Conservation (phyloP, 2,113 vertebrate genomes). For the Capreolus pygargus region DNA sequence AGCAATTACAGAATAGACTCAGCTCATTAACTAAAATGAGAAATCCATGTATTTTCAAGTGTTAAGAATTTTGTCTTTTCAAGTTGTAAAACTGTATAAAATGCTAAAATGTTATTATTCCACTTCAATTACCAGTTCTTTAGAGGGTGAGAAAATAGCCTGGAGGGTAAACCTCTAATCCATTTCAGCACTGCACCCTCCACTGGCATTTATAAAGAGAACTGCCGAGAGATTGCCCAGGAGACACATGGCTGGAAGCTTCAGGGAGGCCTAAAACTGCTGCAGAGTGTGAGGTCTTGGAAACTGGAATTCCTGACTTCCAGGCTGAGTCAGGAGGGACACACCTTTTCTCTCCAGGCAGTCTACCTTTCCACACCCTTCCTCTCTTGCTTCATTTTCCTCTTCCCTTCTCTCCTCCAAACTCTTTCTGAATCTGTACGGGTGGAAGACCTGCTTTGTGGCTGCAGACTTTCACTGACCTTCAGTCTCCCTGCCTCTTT, state of each 20-base stretch:
- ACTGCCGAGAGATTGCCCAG: not conserved
- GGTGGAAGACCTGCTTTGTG: not conserved
- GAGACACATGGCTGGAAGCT: not conserved
- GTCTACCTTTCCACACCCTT: constrained; percentile 39
- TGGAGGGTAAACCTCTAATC: constrained; percentile 31
- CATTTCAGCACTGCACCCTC: constrained; percentile 26
- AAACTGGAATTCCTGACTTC: constrained; percentile 50
- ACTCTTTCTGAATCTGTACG: not conserved
- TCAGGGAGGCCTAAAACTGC: constrained; percentile 43
- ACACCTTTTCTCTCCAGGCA: constrained; percentile 42
- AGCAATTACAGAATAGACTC: constrained; percentile 33
- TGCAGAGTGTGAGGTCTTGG: constrained; percentile 64
- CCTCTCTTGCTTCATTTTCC: not conserved
- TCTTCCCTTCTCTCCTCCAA: not conserved
- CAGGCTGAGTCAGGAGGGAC: constrained; percentile 4
- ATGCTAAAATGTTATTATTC: constrained; percentile 32
- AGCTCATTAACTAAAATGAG: constrained; percentile 32
- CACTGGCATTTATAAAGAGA: constrained; percentile 31
- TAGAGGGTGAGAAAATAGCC: constrained; percentile 58
- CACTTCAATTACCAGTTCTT: constrained; percentile 52
- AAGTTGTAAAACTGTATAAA: constrained; percentile 43
- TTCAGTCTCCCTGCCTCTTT: not conserved
- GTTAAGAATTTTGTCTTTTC: constrained; percentile 47
- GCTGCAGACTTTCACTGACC: not conserved
- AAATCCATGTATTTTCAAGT: constrained; percentile 22